Evolutionary conservation across 2,888 invertebrate species (phyloP).

Genomic region (Melanophora roralis): DNA sequence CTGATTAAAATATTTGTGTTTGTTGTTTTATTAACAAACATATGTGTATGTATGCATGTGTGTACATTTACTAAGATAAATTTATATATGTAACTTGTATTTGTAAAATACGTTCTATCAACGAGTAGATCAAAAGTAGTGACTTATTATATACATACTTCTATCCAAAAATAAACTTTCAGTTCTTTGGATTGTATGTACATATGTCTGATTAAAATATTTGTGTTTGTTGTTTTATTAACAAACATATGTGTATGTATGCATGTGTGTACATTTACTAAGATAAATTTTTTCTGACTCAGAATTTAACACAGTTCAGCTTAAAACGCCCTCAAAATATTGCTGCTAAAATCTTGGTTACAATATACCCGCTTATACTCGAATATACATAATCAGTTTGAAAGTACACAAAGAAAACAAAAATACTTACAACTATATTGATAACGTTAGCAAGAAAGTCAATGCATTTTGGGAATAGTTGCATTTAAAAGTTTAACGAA

Average conservation of each 20-base stretch:
- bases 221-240: too few relatives aligned
- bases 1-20: background rate
- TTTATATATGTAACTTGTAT: too few relatives aligned
- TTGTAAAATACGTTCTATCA: too few relatives aligned
- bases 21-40: too few relatives aligned
- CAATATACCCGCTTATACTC: conserved; percentile 36
- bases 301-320: background rate
- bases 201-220: background rate
- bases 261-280: background rate
- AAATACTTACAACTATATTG: conserved; percentile 22
- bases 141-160: background rate
- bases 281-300: conserved; percentile 23
- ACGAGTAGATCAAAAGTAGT: too few relatives aligned
- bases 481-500: conserved; percentile 45
- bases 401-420: conserved; percentile 36
- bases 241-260: background rate
- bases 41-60: background rate
- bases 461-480: conserved; percentile 38
- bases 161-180: background rate
- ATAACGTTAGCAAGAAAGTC: conserved; percentile 41
- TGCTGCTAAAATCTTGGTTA: conserved; percentile 10
- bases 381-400: conserved; percentile 34
- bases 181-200: background rate
- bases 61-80: conserved; percentile 26
- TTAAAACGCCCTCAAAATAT: conserved; percentile 53